Conservation (phyloP, 2,888 invertebrate species). For the Augochlorella aurata region DNA sequence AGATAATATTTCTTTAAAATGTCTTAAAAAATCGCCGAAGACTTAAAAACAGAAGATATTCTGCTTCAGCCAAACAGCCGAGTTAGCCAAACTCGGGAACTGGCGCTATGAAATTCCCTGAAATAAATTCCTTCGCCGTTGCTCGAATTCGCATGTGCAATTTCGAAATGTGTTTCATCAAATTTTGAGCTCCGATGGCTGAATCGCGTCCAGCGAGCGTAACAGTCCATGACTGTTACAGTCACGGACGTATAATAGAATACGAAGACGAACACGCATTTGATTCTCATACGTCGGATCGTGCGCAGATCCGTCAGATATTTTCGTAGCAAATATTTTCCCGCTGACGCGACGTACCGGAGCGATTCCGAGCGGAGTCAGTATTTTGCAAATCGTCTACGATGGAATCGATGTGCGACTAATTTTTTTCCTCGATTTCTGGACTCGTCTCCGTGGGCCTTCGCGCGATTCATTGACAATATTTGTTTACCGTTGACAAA, state of each 20-base stretch:
- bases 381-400: not conserved
- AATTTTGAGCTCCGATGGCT: not conserved
- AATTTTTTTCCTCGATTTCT: not conserved
- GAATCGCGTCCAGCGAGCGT: not conserved
- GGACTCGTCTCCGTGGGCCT: not conserved
- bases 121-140: no score
- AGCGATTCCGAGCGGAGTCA: not conserved
- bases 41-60: no score
- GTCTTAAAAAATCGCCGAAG: no score
- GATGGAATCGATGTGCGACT: conserved; percentile 39
- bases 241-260: not conserved
- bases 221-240: no score
- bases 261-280: conserved; percentile 14
- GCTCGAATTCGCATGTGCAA: no score
- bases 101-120: no score
- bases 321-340: conserved; percentile 47
- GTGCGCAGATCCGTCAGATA: conserved; percentile 18
- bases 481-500: conserved; percentile 13
- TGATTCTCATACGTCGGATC: not conserved
- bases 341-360: not conserved
- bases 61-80: no score
- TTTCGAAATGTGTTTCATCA: not conserved
- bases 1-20: no score
- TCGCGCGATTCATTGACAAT: conserved; percentile 22
- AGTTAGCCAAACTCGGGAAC: no score